phyloP scores from a whole-genome alignment of 2,113 vertebrate species.

The Cynoglossus semilaevis region DNA sequence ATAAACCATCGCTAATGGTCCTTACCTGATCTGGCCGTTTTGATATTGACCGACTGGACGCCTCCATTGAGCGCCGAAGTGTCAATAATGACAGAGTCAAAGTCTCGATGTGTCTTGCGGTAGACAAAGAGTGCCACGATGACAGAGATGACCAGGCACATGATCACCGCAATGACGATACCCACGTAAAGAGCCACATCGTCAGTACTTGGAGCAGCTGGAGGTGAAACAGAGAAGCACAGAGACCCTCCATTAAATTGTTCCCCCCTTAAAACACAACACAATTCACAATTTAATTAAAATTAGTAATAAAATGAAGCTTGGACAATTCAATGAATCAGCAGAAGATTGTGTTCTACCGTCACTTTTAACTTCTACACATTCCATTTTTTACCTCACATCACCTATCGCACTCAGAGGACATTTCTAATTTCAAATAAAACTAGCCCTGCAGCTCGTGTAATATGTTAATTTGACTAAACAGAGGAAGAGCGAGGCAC shows the following conservation, averaged over 20 bases:
- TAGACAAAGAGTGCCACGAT: conserved; percentile 90
- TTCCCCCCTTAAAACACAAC: no score
- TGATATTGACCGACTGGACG: conserved; percentile 94
- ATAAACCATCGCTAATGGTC: no score
- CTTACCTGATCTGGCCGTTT: conserved; percentile 91
- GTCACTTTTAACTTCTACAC: conserved; percentile 5
- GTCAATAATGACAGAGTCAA: conserved; percentile 92
- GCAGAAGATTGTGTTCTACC: background rate
- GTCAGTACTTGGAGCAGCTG: conserved; percentile 89
- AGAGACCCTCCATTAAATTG: background rate
- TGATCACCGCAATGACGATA: conserved; percentile 89
- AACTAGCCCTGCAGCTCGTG: conserved; percentile 31
- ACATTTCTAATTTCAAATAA: conserved; percentile 38
- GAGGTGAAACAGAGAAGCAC: conserved; percentile 2
- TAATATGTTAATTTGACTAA: conserved; percentile 46
- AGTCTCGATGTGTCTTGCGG: conserved; percentile 93
- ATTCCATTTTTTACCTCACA: conserved; percentile 19
- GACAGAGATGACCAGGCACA: conserved; percentile 91
- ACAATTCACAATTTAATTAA: background rate
- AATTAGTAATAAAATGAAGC: background rate
- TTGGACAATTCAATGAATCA: background rate
- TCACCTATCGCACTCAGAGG: conserved; percentile 22
- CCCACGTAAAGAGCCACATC: conserved; percentile 91
- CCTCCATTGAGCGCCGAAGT: conserved; percentile 90
- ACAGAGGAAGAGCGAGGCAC: conserved; percentile 26